phyloP scores from a whole-genome alignment of 1,140 invertebrate genomes.

The Pentalonia nigronervosa region DNA sequence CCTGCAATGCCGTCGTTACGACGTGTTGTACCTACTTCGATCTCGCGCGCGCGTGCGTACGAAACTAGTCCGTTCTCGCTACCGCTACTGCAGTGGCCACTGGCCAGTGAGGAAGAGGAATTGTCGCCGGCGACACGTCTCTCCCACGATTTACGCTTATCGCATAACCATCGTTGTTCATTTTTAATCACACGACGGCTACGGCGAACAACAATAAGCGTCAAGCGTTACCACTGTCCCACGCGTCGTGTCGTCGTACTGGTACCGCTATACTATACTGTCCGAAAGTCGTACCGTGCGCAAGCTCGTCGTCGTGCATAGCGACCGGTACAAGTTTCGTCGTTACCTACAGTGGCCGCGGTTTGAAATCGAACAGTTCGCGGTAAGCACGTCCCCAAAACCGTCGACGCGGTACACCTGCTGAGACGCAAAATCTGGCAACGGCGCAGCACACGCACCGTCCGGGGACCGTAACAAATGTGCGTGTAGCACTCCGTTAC shows the following conservation, averaged over 20 bases:
- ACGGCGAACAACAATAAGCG: not conserved
- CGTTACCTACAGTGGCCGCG: not conserved
- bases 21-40: not conserved
- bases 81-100: not conserved
- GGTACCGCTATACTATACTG: not conserved
- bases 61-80: constrained; percentile 10
- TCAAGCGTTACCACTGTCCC: not conserved
- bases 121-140: not conserved
- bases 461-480: constrained; percentile 22
- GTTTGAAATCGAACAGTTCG: not conserved
- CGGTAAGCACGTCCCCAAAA: not conserved
- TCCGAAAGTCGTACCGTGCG: not conserved
- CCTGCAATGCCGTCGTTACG: not conserved
- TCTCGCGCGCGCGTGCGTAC: not conserved
- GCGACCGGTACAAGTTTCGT: not conserved
- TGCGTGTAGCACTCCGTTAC: constrained; percentile 19
- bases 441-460: not conserved
- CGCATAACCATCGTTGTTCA: not conserved
- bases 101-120: not conserved
- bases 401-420: not conserved
- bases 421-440: constrained; percentile 17
- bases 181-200: not conserved
- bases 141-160: not conserved
- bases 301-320: no score
- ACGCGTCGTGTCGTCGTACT: not conserved